Evolutionary conservation across 1,140 invertebrate species (phyloP), one percentile per base, ranked within the genome.

Genomic region (Augochlora pura): DNA sequence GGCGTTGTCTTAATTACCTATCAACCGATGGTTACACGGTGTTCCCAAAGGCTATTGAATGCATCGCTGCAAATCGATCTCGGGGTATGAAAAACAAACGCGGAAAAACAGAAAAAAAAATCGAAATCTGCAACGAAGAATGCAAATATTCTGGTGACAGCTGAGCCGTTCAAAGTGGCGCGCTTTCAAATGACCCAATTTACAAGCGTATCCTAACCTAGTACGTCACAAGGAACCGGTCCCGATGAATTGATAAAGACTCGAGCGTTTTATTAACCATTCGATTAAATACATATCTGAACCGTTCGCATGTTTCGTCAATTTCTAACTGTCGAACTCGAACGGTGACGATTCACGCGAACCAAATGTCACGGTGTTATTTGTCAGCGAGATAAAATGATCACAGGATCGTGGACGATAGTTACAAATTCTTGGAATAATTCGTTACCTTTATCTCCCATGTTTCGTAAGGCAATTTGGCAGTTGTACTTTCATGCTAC

Each of bases 371-470:
- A 14, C 2, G 38, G 57, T 18, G 32, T 16, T 65, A 25, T 23
- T 64, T 46, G 42, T 12, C 54, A 78, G 16, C 1, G 7, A 1
- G 21, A 32, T 46, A 27, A 39, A 72, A 38, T 23, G 14, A 54
- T 38, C 5, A 21, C 5, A 14, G 1, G 27, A 46, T n/a, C 0
- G n/a, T 0, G 23, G 14, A 46, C 8, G 9, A 32, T 12, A 2
- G 27, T 57, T 25, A n/a, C 4, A 21, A 18, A 4, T 42, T n/a
- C 9, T 49, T 49, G 3, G 60, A 23, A 39, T 25, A 39, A n/a
- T 54, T 10, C 25, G 38, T 68, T 85, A 86, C 84, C 85, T 86
- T 86, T 86, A 79, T 86, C 84, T 86, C 72, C 84, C 84, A 85
- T 85, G 49, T 81, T 82, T 54, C 65, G 54, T 67, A 82, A 81